Conservation (phyloP, 2,797 vertebrate species). For the Peromyscus melanophrys region DNA sequence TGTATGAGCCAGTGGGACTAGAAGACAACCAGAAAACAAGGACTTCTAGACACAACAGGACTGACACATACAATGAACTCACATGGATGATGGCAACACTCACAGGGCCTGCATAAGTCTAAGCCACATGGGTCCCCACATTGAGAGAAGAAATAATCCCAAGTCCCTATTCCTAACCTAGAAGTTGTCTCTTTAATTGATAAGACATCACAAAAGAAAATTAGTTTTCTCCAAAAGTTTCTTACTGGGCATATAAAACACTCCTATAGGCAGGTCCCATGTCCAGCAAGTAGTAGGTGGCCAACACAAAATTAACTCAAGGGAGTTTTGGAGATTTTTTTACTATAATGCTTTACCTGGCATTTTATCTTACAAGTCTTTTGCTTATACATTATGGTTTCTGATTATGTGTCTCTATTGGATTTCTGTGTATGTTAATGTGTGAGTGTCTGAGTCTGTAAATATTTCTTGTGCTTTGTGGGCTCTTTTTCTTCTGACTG, state of each 20-base stretch:
- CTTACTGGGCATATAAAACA: background rate
- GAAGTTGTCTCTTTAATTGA: background rate
- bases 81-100: background rate
- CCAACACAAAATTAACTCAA: background rate
- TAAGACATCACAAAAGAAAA: background rate
- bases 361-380: background rate
- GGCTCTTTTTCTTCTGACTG: background rate
- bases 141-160: background rate
- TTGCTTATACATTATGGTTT: background rate
- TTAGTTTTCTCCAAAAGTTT: background rate
- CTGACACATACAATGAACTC: background rate
- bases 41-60: background rate
- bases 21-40: background rate
- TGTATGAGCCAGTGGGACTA: background rate
- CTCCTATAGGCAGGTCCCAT: background rate
- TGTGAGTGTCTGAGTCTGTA: background rate
- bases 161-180: background rate
- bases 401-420: background rate
- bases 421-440: background rate
- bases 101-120: background rate
- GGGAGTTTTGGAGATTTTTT: background rate
- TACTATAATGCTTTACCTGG: background rate
- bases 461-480: background rate
- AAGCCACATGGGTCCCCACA: too few species aligned
- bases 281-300: background rate